A percentile compares a stretch with the other conserved stretches of the same genome.
Conservation (phyloP, 2,888 invertebrate species). For the Erebia aethiops region DNA sequence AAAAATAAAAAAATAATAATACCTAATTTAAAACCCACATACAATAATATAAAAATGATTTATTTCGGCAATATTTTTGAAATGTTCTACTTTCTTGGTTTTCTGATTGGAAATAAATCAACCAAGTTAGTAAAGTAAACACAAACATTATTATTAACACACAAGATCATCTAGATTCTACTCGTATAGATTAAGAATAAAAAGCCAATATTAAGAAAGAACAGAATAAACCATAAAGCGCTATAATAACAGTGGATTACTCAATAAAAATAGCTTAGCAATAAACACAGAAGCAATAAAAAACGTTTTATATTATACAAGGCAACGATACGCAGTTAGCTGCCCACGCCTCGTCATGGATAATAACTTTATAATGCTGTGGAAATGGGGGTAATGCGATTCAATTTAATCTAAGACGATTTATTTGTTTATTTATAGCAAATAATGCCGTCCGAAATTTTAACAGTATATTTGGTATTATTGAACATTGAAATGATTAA, state of each 20-base stretch:
- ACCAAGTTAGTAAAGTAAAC: too few species aligned
- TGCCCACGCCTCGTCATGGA: slow-evolving; percentile 15
- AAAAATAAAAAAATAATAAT: too few species aligned
- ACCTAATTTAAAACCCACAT: too few species aligned
- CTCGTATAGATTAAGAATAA: background rate
- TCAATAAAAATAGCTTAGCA: slow-evolving; percentile 24
- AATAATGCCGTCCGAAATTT: background rate
- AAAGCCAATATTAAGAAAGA: slow-evolving; percentile 8
- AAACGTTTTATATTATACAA: slow-evolving; percentile 24
- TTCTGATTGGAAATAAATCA: background rate
- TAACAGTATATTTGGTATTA: background rate
- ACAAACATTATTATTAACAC: too few species aligned
- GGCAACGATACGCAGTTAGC: slow-evolving; percentile 13
- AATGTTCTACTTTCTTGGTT: background rate
- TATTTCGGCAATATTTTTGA: too few species aligned
- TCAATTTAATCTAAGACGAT: slow-evolving; percentile 11
- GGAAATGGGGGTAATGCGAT: slow-evolving; percentile 20
- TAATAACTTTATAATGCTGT: slow-evolving; percentile 23
- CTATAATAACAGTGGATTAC: slow-evolving; percentile 23
- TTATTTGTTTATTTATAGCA: background rate
- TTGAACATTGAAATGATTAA: background rate
- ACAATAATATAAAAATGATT: too few species aligned
- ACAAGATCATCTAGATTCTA: background rate
- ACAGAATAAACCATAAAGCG: slow-evolving; percentile 14
- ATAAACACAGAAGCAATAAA: slow-evolving; percentile 24